phyloP scores from a whole-genome alignment of 2,888 invertebrate species.

The Lasioglossum lativentre region DNA sequence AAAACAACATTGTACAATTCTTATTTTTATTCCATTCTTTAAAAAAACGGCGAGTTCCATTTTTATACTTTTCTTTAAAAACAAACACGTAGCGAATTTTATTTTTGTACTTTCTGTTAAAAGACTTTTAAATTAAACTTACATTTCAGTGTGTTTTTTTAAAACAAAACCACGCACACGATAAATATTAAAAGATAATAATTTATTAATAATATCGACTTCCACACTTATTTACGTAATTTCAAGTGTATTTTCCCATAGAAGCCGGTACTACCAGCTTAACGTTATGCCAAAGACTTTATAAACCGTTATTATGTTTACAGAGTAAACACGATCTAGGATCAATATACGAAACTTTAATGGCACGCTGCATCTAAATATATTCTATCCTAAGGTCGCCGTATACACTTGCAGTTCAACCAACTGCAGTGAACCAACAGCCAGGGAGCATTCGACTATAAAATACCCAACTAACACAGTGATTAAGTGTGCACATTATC shows the following conservation, averaged over 20 bases:
- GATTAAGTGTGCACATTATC: conserved; percentile 45
- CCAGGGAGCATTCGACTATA: conserved; percentile 53
- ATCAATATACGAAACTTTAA: conserved; percentile 28
- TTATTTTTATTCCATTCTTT: background rate
- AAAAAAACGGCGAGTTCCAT: too few species aligned
- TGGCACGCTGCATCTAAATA: conserved; percentile 47
- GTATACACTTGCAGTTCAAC: conserved; percentile 47
- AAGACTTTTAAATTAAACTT: background rate
- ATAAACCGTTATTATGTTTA: conserved; percentile 30
- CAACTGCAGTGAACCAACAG: conserved; percentile 41
- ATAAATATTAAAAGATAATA: background rate
- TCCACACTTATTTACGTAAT: background rate
- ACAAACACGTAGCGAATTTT: background rate
- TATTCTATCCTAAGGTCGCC: conserved; percentile 39
- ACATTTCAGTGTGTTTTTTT: too few species aligned
- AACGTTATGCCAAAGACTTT: conserved; percentile 3
- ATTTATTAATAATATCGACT: background rate
- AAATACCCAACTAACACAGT: conserved; percentile 32
- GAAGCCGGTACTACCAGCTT: background rate
- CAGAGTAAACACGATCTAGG: conserved; percentile 20
- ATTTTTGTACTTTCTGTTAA: background rate
- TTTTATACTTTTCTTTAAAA: too few species aligned
- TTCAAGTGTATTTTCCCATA: background rate
- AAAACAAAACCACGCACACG: too few species aligned
- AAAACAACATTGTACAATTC: background rate